Conservation (phyloP, 2,113 vertebrate species). For the Nestor notabilis region DNA sequence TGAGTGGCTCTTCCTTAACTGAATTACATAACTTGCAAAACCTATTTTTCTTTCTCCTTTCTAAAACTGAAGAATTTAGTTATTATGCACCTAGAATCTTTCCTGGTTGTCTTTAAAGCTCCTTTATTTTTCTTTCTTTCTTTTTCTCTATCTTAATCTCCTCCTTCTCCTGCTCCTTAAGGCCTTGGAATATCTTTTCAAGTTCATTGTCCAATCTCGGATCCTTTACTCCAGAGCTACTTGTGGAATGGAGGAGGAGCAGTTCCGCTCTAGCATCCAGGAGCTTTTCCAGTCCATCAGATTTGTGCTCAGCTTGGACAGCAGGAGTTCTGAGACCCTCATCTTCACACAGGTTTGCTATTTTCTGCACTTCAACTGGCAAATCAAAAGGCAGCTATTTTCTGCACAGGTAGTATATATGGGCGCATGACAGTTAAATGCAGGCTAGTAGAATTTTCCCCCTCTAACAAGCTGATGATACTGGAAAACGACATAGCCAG, state of each 20-base stretch:
- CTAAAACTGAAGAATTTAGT: neutral
- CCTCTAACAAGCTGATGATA: neutral
- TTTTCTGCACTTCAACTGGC: neutral
- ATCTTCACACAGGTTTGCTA: constrained; percentile 93
- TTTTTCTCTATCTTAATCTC: constrained; percentile 34
- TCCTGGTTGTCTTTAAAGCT: constrained; percentile 37
- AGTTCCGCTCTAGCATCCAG: constrained; percentile 92
- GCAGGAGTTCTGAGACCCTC: constrained; percentile 93
- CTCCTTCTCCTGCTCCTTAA: constrained; percentile 63
- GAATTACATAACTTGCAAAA: neutral
- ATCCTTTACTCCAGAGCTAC: constrained; percentile 96
- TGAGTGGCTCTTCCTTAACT: neutral
- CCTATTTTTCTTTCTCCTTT: constrained; percentile 19
- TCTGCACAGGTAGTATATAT: neutral
- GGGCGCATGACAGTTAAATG: neutral
- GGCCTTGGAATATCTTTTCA: constrained; percentile 98
- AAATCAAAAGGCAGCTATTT: constrained; percentile 3
- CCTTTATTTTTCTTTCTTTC: constrained; percentile 60
- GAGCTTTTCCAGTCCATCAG: constrained; percentile 98
- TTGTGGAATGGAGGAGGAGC: constrained; percentile 96
- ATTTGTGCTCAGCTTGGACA: constrained; percentile 96
- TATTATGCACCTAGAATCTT: neutral
- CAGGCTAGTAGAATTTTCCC: neutral
- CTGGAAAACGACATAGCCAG: neutral
- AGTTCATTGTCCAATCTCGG: constrained; percentile 97